Percentiles rank a stretch among this genome's conserved stretches.
Evolutionary conservation across 2,113 vertebrate genomes (phyloP).

Genomic region (Myanophis thanlyinensis): DNA sequence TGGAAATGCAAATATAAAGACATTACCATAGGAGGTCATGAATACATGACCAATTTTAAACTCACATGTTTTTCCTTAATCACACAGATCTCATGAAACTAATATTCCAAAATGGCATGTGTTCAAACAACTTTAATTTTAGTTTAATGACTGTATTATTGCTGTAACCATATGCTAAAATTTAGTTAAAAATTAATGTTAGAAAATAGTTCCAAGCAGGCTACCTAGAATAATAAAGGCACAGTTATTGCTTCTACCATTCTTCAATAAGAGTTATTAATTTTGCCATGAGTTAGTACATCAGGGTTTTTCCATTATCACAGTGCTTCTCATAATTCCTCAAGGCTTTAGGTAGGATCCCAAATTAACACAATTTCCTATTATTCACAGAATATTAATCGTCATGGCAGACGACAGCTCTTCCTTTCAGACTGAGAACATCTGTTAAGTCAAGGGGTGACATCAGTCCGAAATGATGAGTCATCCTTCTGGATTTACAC

Average conservation of each 20-base stretch:
- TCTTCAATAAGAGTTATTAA: neutral
- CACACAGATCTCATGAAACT: neutral
- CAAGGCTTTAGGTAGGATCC: slow-evolving; percentile 5
- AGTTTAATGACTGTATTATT: neutral
- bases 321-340: neutral
- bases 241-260: neutral
- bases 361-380: slow-evolving; percentile 8
- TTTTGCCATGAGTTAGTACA: neutral
- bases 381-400: slow-evolving; percentile 25
- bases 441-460: slow-evolving; percentile 30
- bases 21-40: neutral
- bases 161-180: neutral
- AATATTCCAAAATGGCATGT: neutral
- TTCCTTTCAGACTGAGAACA: slow-evolving; percentile 27
- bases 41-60: neutral
- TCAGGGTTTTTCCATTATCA: neutral
- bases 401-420: neutral
- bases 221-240: neutral
- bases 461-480: slow-evolving; percentile 40
- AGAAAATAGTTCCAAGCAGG: neutral
- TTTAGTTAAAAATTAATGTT: neutral
- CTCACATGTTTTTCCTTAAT: neutral
- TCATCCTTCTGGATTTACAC: slow-evolving; percentile 16
- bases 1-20: neutral
- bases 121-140: neutral